Base-by-base conservation (phyloP, 2,888 invertebrate species). In the Megastigmus dorsalis region DNA sequence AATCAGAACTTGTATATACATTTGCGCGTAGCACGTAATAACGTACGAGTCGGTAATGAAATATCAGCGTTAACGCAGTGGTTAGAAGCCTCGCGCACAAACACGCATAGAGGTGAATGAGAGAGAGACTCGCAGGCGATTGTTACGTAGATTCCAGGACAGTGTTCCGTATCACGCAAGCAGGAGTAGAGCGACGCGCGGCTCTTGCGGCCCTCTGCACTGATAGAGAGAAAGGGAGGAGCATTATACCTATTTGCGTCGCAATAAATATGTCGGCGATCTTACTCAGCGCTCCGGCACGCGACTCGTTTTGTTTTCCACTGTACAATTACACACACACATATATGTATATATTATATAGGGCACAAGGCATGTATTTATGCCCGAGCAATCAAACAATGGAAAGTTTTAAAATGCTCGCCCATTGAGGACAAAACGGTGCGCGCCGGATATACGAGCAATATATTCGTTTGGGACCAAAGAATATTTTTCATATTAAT, bases 131-230 rank as follows among this genome's bases (percentile, higher is more conserved):
- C 50, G 9, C 10, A 30, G 18, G 45, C 48, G 59, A 74, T 65
- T 59, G 69, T 59, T 62, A 62, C 48, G 20, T 66, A 63, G 76
- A 70, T 78, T 77, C 79, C 74, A 71, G 77, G 74, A 77, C 80
- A 81, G 73, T 79, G 80, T 81, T 80, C 78, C 79, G 72, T 79
- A 80, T 80, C 80, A 81, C 81, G 81, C 80, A 76, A 81, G 63
- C 74, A n/a, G n/a, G n/a, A n/a, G n/a, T n/a, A n/a, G n/a, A n/a
- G n/a, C n/a, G n/a, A n/a, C n/a, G n/a, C 52, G 70, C 67, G 55
- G 45, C 10, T n/a, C 10, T n/a, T 13, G 38, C 54, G n/a, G 30
- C 48, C 52, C 74, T 55, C 74, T n/a, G 67, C 65, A 66, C 74
- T 59, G 65, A 70, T 70, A 75, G 74, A 78, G 76, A 73, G 75